These are phyloP conservation scores for Archivesica marissinica DNA, from an alignment of 1,140 invertebrate species.

Conservation along the genomic window DNA sequence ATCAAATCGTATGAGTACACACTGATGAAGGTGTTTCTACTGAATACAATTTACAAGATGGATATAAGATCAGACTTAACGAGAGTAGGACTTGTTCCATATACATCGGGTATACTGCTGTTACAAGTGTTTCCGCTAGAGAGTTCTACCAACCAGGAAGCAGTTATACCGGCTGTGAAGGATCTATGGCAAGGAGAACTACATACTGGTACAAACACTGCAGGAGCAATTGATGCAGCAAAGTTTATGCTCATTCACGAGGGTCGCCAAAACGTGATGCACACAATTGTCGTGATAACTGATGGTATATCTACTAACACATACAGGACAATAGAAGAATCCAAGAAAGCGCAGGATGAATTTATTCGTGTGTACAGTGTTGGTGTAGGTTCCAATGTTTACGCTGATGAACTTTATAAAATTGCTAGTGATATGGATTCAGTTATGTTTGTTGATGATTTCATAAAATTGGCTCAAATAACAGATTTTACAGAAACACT, in stretches of 20 bases:
- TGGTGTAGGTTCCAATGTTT: constrained; percentile 25
- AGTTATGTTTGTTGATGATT: not conserved
- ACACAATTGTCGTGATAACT: not conserved
- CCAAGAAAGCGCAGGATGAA: not conserved
- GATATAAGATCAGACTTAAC: not conserved
- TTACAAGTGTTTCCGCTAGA: not conserved
- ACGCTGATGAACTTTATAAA: not conserved
- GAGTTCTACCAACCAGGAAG: not conserved
- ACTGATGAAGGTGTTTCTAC: constrained; percentile 6
- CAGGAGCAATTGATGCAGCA: constrained; percentile 19
- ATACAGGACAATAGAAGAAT: not conserved
- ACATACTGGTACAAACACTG: constrained; percentile 30
- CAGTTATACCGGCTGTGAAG: not conserved
- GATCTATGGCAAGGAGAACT: not conserved
- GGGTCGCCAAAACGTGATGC: not conserved
- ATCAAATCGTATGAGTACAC: not conserved
- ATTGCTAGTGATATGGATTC: constrained; percentile 16
- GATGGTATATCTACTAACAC: constrained; percentile 23
- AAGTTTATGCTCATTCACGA: not conserved
- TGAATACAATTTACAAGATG: not conserved
- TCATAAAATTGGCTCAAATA: not conserved
- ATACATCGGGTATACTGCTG: not conserved
- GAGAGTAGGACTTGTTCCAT: not conserved
- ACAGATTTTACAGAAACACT: not conserved
- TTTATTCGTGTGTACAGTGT: constrained; percentile 5